Base-by-base conservation (phyloP, 2,113 vertebrate genomes). In the Strix uralensis region DNA sequence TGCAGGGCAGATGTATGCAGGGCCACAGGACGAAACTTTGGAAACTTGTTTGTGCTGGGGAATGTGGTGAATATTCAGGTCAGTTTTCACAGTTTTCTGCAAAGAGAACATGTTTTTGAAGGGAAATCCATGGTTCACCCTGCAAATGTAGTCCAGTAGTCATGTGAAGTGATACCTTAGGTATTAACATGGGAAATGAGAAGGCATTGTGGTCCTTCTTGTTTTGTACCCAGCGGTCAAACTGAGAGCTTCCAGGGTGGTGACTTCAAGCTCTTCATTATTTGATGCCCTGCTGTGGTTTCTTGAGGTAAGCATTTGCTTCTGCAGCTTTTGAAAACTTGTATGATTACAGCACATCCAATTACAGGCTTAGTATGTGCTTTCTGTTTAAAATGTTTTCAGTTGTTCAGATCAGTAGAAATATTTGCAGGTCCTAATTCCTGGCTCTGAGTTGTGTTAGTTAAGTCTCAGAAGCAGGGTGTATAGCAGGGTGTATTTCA, bases 101-200 rank as follows among this genome's bases (percentile, higher is more conserved):
- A 4, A 49, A 91, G 57, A 73, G 44, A 12, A 42, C 34, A 7
- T 57, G 19, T 11, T 86, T 90, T 51, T 61, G 58, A 88, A 85
- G 25, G 44, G 63, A 92, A 93, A 85, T 38, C 54, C 0, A 2
- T 46, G 11, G 55, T 66, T 91, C 58, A 72, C 32, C 42, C 44
- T 77, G 46, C 73, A 61, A 32, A 81, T 29, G 15, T 63, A 42
- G 29, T 62, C 85, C 49, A 36, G 19, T 70, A 91, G 79, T 81
- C 81, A 23, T 42, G 20, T 88, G 78, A 96, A 89, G 22, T 88
- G 65, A 75, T 96, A 46, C 49, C 54, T 57, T 75, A 61, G 58
- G 34, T 86, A 87, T 98, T 97, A 97, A 74, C 90, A 89, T 73
- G 25, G 66, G 88, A 96, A 97, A 95, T 81, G 73, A 86, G 46